phyloP scores from a whole-genome alignment of 1,140 invertebrate genomes.

The Ectropis grisescens region DNA sequence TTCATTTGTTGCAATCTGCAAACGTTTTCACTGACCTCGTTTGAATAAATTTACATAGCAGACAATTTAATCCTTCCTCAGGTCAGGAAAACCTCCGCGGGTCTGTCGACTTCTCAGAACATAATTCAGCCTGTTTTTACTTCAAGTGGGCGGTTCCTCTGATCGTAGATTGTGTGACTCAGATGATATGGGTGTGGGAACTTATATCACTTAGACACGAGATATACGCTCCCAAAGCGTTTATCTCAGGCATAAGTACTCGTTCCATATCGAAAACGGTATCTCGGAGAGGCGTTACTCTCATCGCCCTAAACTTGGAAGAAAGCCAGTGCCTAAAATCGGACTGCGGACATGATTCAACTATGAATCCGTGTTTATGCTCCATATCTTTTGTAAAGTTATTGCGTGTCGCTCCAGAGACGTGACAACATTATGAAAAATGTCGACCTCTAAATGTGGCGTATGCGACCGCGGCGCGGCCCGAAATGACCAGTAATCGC shows the following conservation, averaged over 20 bases:
- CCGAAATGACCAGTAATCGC: conserved; percentile 42
- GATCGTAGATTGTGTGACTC: conserved; percentile 35
- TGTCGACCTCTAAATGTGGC: conserved; percentile 24
- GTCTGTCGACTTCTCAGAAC: conserved; percentile 18
- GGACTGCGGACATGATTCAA: conserved; percentile 25
- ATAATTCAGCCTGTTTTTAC: conserved; percentile 26
- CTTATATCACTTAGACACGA: conserved; percentile 20
- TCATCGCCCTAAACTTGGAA: conserved; percentile 27
- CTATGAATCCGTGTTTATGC: conserved; percentile 23
- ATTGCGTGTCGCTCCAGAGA: conserved; percentile 16
- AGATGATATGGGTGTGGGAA: conserved; percentile 44
- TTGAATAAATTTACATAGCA: conserved; percentile 17
- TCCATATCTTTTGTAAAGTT: conserved; percentile 33
- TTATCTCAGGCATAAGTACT: conserved; percentile 25
- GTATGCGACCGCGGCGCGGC: conserved; percentile 29
- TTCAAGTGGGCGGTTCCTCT: conserved; percentile 33
- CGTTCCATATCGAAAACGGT: conserved; percentile 19
- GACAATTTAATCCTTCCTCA: conserved; percentile 14
- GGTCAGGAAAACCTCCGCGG: conserved; percentile 11
- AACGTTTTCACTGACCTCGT: conserved; percentile 4
- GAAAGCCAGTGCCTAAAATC: conserved; percentile 33
- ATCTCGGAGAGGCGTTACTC: conserved; percentile 16
- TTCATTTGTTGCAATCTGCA: background rate
- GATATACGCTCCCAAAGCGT: conserved; percentile 14
- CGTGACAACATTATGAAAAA: conserved; percentile 21